phyloP scores from a whole-genome alignment of 2,888 invertebrate genomes.

The Sminthurides aquaticus region DNA sequence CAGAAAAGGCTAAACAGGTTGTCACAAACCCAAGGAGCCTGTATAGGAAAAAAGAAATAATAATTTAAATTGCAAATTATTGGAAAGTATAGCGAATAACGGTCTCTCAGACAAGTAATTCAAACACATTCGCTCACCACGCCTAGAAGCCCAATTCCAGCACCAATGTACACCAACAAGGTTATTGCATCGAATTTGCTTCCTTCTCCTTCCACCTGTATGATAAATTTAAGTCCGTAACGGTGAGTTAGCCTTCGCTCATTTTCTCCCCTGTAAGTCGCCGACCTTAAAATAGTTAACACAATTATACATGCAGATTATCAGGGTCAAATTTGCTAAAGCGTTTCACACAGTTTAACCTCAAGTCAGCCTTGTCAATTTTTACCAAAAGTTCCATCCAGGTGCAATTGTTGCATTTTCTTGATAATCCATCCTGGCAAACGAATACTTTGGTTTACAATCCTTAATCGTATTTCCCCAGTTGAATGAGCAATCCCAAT shows the following conservation, averaged over 20 bases:
- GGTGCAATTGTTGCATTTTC: conserved; percentile 46
- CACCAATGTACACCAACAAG: conserved; percentile 49
- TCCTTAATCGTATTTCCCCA: conserved; percentile 44
- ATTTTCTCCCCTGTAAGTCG: conserved; percentile 46
- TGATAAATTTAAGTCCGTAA: conserved; percentile 50
- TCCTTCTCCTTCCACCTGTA: conserved; percentile 49
- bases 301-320: too few relatives aligned
- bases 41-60: not conserved
- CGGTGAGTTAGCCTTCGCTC: conserved; percentile 48
- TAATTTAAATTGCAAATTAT: not conserved
- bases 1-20: not conserved
- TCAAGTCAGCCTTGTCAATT: too few relatives aligned
- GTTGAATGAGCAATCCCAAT: conserved; percentile 50
- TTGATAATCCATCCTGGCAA: conserved; percentile 48
- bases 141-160: conserved; percentile 50
- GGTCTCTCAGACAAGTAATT: too few relatives aligned
- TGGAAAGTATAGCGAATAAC: not conserved
- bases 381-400: conserved; percentile 51
- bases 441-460: conserved; percentile 49
- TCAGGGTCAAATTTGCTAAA: too few relatives aligned
- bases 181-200: conserved; percentile 47
- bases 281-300: conserved; percentile 39
- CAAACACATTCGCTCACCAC: conserved; percentile 45
- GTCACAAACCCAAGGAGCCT: not conserved
- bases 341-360: too few relatives aligned